Percentiles rank a stretch among this genome's conserved stretches.
phyloP scores from a whole-genome alignment of 1,140 invertebrate species.

The Pseudomyrmex sp. region DNA sequence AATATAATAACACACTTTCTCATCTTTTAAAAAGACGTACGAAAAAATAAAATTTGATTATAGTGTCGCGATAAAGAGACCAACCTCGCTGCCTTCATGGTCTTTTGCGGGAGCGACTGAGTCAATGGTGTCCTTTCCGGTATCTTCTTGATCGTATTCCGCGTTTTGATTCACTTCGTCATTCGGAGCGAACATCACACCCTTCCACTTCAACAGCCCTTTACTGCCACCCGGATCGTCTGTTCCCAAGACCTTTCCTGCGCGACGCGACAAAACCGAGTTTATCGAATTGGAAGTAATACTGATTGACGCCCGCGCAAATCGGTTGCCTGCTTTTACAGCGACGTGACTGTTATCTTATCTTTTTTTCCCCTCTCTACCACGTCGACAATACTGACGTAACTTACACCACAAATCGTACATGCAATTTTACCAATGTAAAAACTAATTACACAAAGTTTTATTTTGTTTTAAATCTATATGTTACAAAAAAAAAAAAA shows the following conservation, averaged over 20 bases:
- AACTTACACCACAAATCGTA: not conserved
- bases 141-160: conserved; percentile 58
- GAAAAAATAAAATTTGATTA: not conserved
- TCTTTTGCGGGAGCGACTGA: conserved; percentile 68
- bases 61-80: not conserved
- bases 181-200: conserved; percentile 89
- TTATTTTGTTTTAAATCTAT: not conserved
- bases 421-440: not conserved
- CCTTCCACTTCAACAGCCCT: conserved; percentile 91
- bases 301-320: conserved; percentile 1
- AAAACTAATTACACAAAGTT: not conserved
- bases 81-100: conserved; percentile 79
- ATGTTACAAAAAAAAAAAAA: not conserved
- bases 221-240: conserved; percentile 84
- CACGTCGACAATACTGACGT: not conserved
- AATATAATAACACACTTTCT: too few species aligned
- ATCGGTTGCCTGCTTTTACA: conserved; percentile 4
- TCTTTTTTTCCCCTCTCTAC: conserved; percentile 24
- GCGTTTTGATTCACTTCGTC: conserved; percentile 82
- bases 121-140: conserved; percentile 64
- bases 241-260: conserved; percentile 78
- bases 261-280: not conserved
- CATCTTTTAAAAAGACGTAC: not conserved
- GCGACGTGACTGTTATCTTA: conserved; percentile 6
- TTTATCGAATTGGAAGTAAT: conserved; percentile 23